Conservation (phyloP, 2,797 vertebrate genomes). For the Rhynchotus rufescens region DNA sequence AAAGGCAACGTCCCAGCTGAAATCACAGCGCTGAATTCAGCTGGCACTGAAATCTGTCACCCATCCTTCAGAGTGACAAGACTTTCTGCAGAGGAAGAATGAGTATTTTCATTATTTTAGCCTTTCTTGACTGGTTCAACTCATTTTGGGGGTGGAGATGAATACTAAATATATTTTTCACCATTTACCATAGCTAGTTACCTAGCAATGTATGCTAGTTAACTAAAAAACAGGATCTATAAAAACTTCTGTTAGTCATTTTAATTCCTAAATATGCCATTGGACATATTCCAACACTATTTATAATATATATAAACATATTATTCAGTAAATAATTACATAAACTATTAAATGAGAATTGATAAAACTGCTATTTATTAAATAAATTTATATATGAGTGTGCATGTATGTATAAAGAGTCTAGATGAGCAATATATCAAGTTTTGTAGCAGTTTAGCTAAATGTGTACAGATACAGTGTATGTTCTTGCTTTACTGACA, state of each 20-base stretch:
- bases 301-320: not conserved
- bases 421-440: not conserved
- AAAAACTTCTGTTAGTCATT: not conserved
- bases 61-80: not conserved
- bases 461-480: not conserved
- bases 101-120: not conserved
- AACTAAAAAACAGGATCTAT: not conserved
- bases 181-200: not conserved
- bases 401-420: not conserved
- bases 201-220: not conserved
- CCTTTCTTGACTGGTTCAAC: too few species aligned
- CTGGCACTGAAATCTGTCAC: not conserved
- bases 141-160: not conserved
- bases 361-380: not conserved
- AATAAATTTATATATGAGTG: not conserved
- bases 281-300: not conserved
- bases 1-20: too few species aligned
- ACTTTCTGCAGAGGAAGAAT: not conserved
- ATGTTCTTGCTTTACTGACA: not conserved
- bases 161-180: not conserved
- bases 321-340: not conserved
- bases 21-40: too few species aligned
- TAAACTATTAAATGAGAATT: not conserved
- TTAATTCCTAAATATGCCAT: not conserved
- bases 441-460: not conserved